These are phyloP conservation scores for Dunckerocampus dactyliophorus DNA, from an alignment of 2,113 vertebrate genomes.

Conservation along the genomic window DNA sequence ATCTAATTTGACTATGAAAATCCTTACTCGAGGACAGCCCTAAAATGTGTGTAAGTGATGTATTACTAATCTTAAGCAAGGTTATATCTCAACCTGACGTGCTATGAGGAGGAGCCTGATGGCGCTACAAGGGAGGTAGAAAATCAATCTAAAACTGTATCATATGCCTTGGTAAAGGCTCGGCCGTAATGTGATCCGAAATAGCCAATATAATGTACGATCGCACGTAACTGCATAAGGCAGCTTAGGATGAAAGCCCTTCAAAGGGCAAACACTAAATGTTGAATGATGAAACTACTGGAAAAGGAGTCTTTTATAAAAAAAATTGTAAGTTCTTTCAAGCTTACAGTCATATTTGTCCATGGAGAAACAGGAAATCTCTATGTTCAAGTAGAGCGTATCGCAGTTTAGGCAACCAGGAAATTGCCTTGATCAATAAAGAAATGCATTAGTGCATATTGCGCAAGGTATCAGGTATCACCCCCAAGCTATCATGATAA, in stretches of 20 bases:
- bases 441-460: slow-evolving; percentile 49
- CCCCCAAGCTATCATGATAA: slow-evolving; percentile 30
- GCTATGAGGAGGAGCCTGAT: slow-evolving; percentile 6
- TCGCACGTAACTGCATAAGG: not conserved
- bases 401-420: slow-evolving; percentile 42
- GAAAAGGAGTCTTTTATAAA: not conserved
- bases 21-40: too few species aligned
- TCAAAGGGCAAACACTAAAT: slow-evolving; percentile 1
- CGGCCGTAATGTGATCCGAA: slow-evolving; percentile 21
- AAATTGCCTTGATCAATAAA: slow-evolving; percentile 53
- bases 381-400: slow-evolving; percentile 12
- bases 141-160: slow-evolving; percentile 43
- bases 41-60: slow-evolving; percentile 1
- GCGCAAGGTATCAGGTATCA: slow-evolving; percentile 53
- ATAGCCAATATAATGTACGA: slow-evolving; percentile 25
- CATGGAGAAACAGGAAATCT: not conserved
- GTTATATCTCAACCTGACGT: slow-evolving; percentile 10
- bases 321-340: not conserved
- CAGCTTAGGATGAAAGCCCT: slow-evolving; percentile 1
- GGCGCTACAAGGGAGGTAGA: slow-evolving; percentile 16
- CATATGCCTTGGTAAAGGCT: slow-evolving; percentile 19
- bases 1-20: too few species aligned
- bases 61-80: slow-evolving; percentile 8
- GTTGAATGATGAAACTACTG: not conserved
- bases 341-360: not conserved